Evolutionary conservation across 2,888 invertebrate genomes (phyloP).

Genomic region (Conus canariensis): DNA sequence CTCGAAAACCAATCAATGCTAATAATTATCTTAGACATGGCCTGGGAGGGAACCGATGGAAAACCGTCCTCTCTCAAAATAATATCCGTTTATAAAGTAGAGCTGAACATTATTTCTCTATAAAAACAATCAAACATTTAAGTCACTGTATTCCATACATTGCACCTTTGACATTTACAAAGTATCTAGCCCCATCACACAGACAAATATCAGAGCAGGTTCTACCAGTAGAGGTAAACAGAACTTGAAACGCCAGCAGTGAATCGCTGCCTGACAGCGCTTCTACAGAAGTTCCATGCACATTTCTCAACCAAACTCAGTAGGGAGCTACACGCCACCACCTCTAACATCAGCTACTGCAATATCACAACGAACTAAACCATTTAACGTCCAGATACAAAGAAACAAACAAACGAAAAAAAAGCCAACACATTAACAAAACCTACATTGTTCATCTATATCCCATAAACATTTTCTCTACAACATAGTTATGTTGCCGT

Average conservation of each 20-base stretch:
- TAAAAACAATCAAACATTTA: no score
- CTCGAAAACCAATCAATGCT: no score
- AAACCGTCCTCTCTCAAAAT: no score
- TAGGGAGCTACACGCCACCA: background rate
- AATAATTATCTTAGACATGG: no score
- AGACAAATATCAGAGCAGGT: background rate
- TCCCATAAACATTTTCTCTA: background rate
- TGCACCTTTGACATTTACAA: no score
- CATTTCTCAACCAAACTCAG: background rate
- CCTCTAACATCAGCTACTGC: conserved; percentile 4
- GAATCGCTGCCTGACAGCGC: no score
- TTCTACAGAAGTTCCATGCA: background rate
- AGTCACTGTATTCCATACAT: no score
- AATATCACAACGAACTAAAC: background rate
- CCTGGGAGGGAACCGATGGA: no score
- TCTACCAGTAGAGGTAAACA: background rate
- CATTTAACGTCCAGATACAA: background rate
- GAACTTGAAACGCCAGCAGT: conserved; percentile 21
- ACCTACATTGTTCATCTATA: conserved; percentile 8
- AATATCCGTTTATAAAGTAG: no score
- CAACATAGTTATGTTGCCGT: conserved; percentile 1
- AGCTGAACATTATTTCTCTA: no score
- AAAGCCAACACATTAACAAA: background rate
- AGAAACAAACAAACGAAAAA: background rate
- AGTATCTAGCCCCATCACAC: background rate